A percentile compares a stretch with the other conserved stretches of the same genome.
phyloP scores from a whole-genome alignment of 1,140 invertebrate genomes.

The Sesamia nonagrioides region DNA sequence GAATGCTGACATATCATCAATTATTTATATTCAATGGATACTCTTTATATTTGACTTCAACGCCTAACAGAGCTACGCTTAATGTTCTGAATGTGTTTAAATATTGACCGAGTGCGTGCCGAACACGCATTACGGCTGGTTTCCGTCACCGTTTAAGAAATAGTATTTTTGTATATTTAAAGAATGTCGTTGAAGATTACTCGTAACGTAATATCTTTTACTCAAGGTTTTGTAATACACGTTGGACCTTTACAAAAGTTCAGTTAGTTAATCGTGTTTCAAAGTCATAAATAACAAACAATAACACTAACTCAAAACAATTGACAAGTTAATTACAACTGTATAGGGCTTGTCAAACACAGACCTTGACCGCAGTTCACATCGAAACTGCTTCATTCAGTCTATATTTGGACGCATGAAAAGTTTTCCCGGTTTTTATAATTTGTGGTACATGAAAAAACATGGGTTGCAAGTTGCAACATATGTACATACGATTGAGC shows the following conservation, averaged over 20 bases:
- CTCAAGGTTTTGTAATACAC: background rate
- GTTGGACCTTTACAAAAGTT: background rate
- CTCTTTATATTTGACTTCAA: slow-evolving; percentile 41
- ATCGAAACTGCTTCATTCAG: background rate
- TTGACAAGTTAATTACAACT: slow-evolving; percentile 7
- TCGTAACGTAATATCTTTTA: slow-evolving; percentile 29
- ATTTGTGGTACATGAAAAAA: slow-evolving; percentile 19
- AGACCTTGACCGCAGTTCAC: background rate
- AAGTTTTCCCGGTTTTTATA: slow-evolving; percentile 23
- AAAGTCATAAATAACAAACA: background rate
- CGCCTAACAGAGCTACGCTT: slow-evolving; percentile 24
- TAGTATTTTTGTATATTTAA: slow-evolving; percentile 20
- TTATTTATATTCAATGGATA: slow-evolving; percentile 47
- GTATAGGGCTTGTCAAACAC: background rate
- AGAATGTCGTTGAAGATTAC: background rate
- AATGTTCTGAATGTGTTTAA: slow-evolving; percentile 16
- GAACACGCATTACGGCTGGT: slow-evolving; percentile 13
- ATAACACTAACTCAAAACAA: background rate
- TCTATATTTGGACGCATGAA: slow-evolving; percentile 24
- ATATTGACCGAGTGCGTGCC: slow-evolving; percentile 33
- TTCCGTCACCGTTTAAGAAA: slow-evolving; percentile 36
- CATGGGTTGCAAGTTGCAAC: background rate
- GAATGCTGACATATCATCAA: slow-evolving; percentile 42
- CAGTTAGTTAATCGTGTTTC: background rate
- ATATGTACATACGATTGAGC: slow-evolving; percentile 11